Evolutionary conservation across 2,797 vertebrate genomes (phyloP).

Genomic region (Mareca strepera): DNA sequence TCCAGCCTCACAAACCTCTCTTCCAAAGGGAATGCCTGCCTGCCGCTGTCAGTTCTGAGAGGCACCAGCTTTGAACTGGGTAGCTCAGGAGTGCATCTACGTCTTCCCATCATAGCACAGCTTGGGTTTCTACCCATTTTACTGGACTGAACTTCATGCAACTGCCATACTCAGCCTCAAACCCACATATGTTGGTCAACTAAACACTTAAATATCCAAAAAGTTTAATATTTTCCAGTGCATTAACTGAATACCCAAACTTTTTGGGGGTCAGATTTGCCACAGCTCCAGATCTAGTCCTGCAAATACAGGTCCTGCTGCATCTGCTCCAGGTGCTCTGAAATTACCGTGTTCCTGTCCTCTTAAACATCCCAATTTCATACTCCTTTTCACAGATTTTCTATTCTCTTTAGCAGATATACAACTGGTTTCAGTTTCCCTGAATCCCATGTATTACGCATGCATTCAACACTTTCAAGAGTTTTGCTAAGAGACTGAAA

Average conservation of each 20-base stretch:
- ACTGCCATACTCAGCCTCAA: not conserved
- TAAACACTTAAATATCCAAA: not conserved
- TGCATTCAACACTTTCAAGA: not conserved
- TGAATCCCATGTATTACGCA: not conserved
- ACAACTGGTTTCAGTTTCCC: not conserved
- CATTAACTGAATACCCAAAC: not conserved
- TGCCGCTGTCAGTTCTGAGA: not conserved
- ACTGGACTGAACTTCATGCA: not conserved
- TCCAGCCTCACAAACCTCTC: not conserved
- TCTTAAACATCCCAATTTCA: not conserved
- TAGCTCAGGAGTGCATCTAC: not conserved
- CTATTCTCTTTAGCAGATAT: not conserved
- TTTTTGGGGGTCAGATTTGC: not conserved
- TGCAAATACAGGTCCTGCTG: not conserved
- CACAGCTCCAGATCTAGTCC: not conserved
- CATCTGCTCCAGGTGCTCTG: not conserved
- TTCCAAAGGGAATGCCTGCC: not conserved
- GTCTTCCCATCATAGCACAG: not conserved
- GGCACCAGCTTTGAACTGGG: not conserved
- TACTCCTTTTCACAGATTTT: not conserved
- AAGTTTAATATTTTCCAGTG: not conserved
- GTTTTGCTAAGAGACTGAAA: not conserved
- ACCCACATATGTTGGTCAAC: too few relatives aligned
- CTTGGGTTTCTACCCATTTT: not conserved
- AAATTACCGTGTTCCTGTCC: not conserved